Conservation (phyloP, 2,888 invertebrate genomes). For the Ashinkailepas kermadecensis region DNA sequence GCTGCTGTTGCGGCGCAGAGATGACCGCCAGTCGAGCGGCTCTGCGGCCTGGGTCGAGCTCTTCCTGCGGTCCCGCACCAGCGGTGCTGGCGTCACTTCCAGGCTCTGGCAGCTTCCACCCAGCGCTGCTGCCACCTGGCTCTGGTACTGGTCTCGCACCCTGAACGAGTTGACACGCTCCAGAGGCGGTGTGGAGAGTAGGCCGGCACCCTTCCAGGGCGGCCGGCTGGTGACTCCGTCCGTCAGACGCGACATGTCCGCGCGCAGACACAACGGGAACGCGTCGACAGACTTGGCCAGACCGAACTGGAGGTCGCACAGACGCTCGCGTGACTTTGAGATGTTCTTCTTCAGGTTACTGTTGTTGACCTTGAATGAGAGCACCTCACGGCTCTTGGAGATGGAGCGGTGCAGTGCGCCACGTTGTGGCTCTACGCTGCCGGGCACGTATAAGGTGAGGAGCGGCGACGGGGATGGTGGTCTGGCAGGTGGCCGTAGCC, state of each 20-base stretch:
- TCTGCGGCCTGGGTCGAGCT: neutral
- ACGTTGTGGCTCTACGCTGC: neutral
- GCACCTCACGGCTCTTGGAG: conserved; percentile 49
- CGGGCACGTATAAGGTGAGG: neutral
- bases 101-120: neutral
- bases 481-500: neutral
- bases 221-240: neutral
- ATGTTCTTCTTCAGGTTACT: conserved; percentile 37
- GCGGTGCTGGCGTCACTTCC: neutral
- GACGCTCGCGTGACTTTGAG: conserved; percentile 40
- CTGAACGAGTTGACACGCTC: neutral
- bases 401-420: conserved; percentile 38
- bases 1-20: neutral
- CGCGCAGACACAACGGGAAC: neutral
- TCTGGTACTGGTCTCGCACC: neutral
- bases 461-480: neutral
- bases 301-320: conserved; percentile 36
- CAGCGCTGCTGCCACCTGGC: neutral
- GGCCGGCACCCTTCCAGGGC: neutral
- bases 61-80: neutral
- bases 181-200: neutral
- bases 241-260: neutral
- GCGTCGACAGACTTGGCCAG: conserved; percentile 39
- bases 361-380: conserved; percentile 45
- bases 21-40: neutral